phyloP scores from a whole-genome alignment of 1,140 invertebrate species.

The Pogonus chalceus region DNA sequence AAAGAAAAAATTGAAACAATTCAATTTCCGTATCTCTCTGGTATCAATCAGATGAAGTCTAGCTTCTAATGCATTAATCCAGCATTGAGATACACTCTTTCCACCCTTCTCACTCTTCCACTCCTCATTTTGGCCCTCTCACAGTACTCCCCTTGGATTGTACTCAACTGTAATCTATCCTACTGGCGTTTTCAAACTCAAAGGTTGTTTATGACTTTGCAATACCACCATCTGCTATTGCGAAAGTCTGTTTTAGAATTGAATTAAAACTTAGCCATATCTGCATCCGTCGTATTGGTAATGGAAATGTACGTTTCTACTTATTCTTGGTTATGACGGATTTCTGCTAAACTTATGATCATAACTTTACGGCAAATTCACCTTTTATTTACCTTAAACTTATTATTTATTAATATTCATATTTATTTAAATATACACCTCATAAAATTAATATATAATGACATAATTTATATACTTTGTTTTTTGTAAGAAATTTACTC shows the following conservation, averaged over 20 bases:
- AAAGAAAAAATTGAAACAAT: background rate
- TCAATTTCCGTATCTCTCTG: background rate
- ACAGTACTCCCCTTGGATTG: background rate
- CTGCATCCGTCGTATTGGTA: slow-evolving; percentile 1
- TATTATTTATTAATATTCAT: no score
- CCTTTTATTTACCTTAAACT: no score
- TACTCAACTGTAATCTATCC: no score
- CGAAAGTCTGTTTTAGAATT: slow-evolving; percentile 1
- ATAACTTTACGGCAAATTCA: no score
- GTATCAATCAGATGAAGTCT: background rate
- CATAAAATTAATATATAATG: no score
- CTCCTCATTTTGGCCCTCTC: background rate
- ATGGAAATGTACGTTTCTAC: slow-evolving; percentile 5
- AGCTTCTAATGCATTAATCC: slow-evolving; percentile 2
- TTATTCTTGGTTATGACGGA: no score
- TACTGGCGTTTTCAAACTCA: no score
- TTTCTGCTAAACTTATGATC: no score
- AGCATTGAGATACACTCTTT: background rate
- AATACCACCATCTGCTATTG: background rate
- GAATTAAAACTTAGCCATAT: slow-evolving; percentile 5
- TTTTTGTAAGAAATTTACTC: no score
- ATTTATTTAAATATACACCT: no score
- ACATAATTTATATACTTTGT: no score
- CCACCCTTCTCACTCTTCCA: background rate
- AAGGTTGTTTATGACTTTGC: slow-evolving; percentile 3